These are phyloP conservation scores for Arion vulgaris DNA, from an alignment of 1,140 invertebrate species.

Conservation along the genomic window DNA sequence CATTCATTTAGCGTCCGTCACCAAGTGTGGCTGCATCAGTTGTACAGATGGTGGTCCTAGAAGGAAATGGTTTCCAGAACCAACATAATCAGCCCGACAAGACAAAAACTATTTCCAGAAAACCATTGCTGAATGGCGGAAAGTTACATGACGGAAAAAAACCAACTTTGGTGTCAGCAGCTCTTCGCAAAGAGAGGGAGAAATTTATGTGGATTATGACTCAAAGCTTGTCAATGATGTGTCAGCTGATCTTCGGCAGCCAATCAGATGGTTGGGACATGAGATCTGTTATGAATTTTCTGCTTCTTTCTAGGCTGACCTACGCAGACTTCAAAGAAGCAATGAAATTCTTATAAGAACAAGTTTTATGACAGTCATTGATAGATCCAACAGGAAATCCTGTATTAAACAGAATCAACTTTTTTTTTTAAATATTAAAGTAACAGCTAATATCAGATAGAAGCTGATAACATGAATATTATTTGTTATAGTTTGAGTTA, in stretches of 20 bases:
- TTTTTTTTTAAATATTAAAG: no score
- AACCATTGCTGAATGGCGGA: background rate
- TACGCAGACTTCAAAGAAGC: slow-evolving; percentile 28
- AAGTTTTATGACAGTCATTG: no score
- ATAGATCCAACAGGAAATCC: no score
- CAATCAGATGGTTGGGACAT: slow-evolving; percentile 18
- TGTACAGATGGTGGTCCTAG: slow-evolving; percentile 23
- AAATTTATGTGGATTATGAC: slow-evolving; percentile 8
- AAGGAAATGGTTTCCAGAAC: background rate
- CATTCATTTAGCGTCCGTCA: slow-evolving; percentile 8
- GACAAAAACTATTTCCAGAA: background rate
- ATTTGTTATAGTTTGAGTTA: no score
- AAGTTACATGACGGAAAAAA: background rate
- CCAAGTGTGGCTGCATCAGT: slow-evolving; percentile 33
- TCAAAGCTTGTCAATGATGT: slow-evolving; percentile 16
- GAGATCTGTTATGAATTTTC: slow-evolving; percentile 27
- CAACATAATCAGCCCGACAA: background rate
- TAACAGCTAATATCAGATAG: no score
- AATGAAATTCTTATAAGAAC: slow-evolving; percentile 4
- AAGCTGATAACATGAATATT: no score
- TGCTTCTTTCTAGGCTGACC: slow-evolving; percentile 19
- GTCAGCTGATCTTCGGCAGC: slow-evolving; percentile 23
- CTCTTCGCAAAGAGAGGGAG: background rate
- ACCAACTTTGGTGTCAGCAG: background rate
- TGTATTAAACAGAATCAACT: no score